Base-by-base conservation (phyloP, 2,888 invertebrate genomes). In the Pristionchus maxplancki region DNA sequence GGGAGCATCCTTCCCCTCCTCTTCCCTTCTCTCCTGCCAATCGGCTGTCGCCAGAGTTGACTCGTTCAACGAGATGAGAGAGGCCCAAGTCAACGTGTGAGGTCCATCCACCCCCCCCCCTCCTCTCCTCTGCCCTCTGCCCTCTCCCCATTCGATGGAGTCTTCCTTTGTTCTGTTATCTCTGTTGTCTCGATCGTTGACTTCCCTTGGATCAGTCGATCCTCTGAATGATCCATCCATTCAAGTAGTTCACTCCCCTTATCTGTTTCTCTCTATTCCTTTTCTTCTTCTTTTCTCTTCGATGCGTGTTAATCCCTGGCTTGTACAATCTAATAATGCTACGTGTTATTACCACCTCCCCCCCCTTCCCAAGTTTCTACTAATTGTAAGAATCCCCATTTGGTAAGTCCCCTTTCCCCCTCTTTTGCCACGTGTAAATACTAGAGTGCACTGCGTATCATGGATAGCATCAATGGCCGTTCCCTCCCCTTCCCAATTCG, bases 31-130 rank as follows among this genome's bases (percentile, higher is more conserved):
- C 28, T 64, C 86, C 11, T 86, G 86, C 48, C 86, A 86, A 31
- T 67, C 64, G 24, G 64, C 86, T n/a, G 86, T 86, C 4, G 86
- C 86, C 11, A 37, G 86, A 37, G 67, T 64, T 24, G 71, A 64
- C 31, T 67, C 67, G 13, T 37, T 40, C 31, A 44, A 24, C 44
- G 86, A 86, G 28, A 86, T 86, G 86, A 48, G 86, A 67, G 67
- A 86, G 50, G 71, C 31, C 24, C 67, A 86, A 86, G 86, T 86
- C 48, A 86, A 86, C 50, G 86, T 86, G 15, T 86, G 48, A 86
- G n/a, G n/a, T 28, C 28, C 15, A 53, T n/a, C 86, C 44, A 24
- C 86, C 67, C 44, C 24, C 31, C 71, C 85, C 62, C 40, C 64
- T 15, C 64, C n/a, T 24, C n/a, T 78, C 78, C 78, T 6, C 13